A percentile compares a stretch with the other conserved stretches of the same genome.
These are phyloP conservation scores for Catharus ustulatus DNA, from an alignment of 2,797 vertebrate species.

Conservation along the genomic window DNA sequence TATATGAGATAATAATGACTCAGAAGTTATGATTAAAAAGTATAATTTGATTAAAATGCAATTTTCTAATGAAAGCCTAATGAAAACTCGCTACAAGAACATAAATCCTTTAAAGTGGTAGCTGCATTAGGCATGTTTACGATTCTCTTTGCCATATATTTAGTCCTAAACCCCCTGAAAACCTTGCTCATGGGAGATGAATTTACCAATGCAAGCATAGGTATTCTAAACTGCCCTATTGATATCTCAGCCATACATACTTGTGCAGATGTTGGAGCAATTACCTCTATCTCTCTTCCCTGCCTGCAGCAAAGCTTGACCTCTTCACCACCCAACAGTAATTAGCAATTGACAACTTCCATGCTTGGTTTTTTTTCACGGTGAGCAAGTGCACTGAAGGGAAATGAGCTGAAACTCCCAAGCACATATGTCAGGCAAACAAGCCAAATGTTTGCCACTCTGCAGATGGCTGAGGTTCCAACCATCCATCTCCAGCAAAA, in stretches of 20 bases:
- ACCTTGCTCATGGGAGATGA: not conserved
- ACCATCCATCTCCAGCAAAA: not conserved
- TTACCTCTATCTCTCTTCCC: not conserved
- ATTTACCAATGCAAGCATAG: accelerated
- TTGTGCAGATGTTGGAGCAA: not conserved
- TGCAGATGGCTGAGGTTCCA: not conserved
- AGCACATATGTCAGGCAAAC: constrained; percentile 2
- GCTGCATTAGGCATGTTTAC: not conserved
- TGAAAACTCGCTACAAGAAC: not conserved
- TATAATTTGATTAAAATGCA: not conserved
- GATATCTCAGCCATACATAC: not conserved
- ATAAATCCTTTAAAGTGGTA: not conserved
- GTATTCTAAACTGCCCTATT: not conserved
- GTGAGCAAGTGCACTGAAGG: not conserved
- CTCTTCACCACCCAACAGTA: not conserved
- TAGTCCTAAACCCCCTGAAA: not conserved
- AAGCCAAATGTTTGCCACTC: not conserved
- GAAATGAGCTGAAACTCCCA: constrained; percentile 20
- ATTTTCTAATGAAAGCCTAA: not conserved
- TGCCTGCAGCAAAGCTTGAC: not conserved
- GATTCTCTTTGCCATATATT: not conserved
- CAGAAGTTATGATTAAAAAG: not conserved
- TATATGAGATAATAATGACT: not conserved
- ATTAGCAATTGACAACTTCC: constrained; percentile 14
- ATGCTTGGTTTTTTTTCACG: not conserved